Evolutionary conservation across 2,888 invertebrate species (phyloP), one percentile per base, ranked within the genome.

Genomic region (Trimorus sp.): DNA sequence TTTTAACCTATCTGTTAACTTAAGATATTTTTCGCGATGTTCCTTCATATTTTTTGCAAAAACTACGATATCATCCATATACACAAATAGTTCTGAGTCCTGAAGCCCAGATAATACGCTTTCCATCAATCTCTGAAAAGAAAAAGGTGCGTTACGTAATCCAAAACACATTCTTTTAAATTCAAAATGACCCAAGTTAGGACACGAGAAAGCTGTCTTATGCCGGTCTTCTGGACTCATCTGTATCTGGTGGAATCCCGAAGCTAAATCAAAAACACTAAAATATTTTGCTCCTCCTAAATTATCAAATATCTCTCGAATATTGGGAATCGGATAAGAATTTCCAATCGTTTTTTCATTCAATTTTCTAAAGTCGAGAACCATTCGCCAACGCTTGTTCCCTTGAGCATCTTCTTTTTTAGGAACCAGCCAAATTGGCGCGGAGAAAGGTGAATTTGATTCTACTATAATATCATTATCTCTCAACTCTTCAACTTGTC

Each of bases 101-200:
- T 53, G 15, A 16, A 66, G 40, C 0, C 62, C 48, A 1, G 62
- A 62, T 7, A 62, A n/a, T 1, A 62, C 62, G 1, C 12, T 2
- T 48, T 62, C 16, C 62, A 62, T 62, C 5, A 48, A n/a, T 36
- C 62, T 26, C n/a, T 48, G 26, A 36, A 66, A 66, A 0, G 66
- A 54, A 2, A 54, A 51, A 0, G 66, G 56, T 0, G 53, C 40
- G 14, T 48, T 62, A 6, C 11, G 14, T 26, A 62, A 16, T 0
- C 48, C 63, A 45, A 63, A 37, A 49, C 36, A 42, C 66, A 66
- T 66, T 66, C 42, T 66, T 16, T 12, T 1, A 16, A 54, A 66
- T 38, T 66, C 40, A 42, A 26, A 66, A 42, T 66, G 66, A 0
- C 66, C 66, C 11, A 16, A 2, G 6, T 45, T 9, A 9, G 54